Conservation (phyloP, 2,797 vertebrate genomes). For the Podarcis siculus region DNA sequence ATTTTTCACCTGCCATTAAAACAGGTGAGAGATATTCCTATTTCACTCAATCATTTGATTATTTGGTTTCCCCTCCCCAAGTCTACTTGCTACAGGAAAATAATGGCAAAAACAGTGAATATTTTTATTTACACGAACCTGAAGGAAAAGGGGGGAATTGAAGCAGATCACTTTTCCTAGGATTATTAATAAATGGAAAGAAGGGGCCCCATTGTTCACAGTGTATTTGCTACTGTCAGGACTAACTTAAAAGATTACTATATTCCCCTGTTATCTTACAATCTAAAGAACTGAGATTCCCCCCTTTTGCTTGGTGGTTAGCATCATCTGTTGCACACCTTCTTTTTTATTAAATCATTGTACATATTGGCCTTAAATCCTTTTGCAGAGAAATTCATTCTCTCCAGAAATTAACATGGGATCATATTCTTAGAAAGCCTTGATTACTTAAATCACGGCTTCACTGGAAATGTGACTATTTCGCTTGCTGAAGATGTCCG, state of each 20-base stretch:
- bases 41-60: slow-evolving; percentile 50
- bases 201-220: neutral
- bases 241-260: neutral
- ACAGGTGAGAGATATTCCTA: slow-evolving; percentile 51
- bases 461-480: neutral
- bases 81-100: neutral
- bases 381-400: neutral
- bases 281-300: neutral
- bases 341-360: neutral
- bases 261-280: neutral
- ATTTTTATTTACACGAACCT: slow-evolving; percentile 34
- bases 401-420: slow-evolving; percentile 19
- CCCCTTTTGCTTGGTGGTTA: neutral
- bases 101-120: slow-evolving; percentile 22
- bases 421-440: slow-evolving; percentile 6
- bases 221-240: neutral
- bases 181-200: neutral
- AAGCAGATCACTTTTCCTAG: neutral
- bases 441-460: neutral
- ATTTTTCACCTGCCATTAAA: slow-evolving; percentile 69
- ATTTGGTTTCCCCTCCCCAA: slow-evolving; percentile 16
- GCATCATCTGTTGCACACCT: neutral
- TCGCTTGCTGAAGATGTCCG: neutral
- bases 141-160: neutral
- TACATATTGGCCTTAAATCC: neutral